Evolutionary conservation across 2,113 vertebrate species (phyloP).

Genomic region (Bos javanicus): DNA sequence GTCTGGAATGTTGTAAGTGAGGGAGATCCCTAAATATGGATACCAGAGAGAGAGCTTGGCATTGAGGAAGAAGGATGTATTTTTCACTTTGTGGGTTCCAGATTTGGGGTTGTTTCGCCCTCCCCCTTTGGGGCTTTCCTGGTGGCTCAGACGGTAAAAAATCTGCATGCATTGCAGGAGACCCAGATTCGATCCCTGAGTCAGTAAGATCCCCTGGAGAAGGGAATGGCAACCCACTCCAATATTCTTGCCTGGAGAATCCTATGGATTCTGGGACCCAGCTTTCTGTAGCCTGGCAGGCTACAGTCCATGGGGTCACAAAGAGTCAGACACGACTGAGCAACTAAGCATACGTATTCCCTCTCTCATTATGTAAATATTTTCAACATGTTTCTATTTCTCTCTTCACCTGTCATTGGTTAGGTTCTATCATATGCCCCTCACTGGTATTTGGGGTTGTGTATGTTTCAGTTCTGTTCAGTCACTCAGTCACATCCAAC

Average conservation of each 20-base stretch:
- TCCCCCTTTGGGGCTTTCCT: not conserved
- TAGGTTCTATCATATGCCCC: not conserved
- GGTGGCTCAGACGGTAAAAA: not conserved
- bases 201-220: not conserved
- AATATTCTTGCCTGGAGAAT: not conserved
- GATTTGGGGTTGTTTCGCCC: not conserved
- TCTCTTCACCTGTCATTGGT: not conserved
- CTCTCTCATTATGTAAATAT: not conserved
- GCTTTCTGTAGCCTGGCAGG: not conserved
- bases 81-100: not conserved
- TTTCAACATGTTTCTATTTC: not conserved
- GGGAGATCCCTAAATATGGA: not conserved
- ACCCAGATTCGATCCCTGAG: not conserved
- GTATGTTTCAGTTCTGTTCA: not conserved
- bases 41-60: not conserved
- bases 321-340: not conserved
- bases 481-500: not conserved
- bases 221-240: not conserved
- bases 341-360: not conserved
- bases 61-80: not conserved
- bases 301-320: not conserved
- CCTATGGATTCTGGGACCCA: not conserved
- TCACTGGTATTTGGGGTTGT: not conserved
- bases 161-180: not conserved
- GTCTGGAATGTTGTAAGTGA: slow-evolving; percentile 4